Evolutionary conservation across 2,797 vertebrate genomes (phyloP).

Genomic region (Centropyge bicolor): DNA sequence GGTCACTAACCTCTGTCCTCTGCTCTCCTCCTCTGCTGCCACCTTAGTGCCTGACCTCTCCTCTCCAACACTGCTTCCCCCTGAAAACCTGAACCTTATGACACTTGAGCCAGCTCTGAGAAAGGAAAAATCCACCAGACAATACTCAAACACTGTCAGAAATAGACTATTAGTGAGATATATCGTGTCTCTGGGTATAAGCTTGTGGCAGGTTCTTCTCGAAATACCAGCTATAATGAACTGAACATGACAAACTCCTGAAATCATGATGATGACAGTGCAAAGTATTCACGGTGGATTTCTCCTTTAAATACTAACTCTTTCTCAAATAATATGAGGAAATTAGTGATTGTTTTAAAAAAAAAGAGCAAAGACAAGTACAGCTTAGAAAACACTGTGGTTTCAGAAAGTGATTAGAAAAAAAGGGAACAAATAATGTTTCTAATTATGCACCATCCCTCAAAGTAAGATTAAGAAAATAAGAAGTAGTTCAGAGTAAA

Average conservation of each 20-base stretch:
- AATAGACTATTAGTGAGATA: neutral
- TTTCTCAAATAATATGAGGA: neutral
- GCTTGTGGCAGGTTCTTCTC: neutral
- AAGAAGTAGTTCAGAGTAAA: neutral
- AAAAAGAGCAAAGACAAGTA: neutral
- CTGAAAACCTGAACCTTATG: slow-evolving; percentile 44
- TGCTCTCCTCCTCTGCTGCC: too few relatives aligned
- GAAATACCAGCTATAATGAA: neutral
- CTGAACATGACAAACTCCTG: neutral
- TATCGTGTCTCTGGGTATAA: neutral
- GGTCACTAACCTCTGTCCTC: slow-evolving; percentile 86
- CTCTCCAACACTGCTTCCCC: slow-evolving; percentile 37
- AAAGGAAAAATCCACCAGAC: slow-evolving; percentile 41
- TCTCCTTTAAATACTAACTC: slow-evolving; percentile 36
- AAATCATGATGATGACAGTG: neutral
- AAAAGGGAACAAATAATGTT: neutral
- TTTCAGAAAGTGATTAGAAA: neutral
- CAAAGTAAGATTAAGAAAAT: neutral
- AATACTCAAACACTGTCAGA: slow-evolving; percentile 16
- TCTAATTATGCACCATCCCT: neutral
- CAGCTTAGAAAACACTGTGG: neutral
- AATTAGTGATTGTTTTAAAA: neutral
- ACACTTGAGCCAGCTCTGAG: slow-evolving; percentile 31
- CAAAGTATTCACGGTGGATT: slow-evolving; percentile 45
- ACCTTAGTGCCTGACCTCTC: slow-evolving; percentile 30